phyloP scores from a whole-genome alignment of 2,888 invertebrate genomes.

The Apantesis nais region DNA sequence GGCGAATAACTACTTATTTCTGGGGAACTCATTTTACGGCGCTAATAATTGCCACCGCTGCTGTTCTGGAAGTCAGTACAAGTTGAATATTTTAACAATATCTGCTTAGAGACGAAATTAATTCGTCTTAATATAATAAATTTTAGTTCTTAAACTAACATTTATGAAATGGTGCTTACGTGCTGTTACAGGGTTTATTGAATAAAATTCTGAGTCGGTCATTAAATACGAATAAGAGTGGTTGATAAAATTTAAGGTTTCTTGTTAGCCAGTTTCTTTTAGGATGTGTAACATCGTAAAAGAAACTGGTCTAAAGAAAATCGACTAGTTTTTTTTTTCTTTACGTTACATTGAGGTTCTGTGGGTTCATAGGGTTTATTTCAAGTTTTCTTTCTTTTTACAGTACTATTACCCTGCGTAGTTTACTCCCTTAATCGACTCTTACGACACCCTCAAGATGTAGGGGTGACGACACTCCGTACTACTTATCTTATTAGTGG shows the following conservation, averaged over 20 bases:
- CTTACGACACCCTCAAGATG: too few relatives aligned
- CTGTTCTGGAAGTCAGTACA: not conserved
- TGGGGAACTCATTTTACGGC: not conserved
- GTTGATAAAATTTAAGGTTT: not conserved
- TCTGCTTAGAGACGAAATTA: not conserved
- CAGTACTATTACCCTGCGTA: too few relatives aligned
- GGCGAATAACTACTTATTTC: not conserved
- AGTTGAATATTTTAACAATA: not conserved
- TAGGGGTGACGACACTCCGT: too few relatives aligned
- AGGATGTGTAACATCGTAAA: not conserved
- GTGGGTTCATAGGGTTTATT: too few relatives aligned
- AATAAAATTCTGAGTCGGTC: not conserved
- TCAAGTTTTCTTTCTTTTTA: too few relatives aligned
- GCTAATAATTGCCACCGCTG: not conserved
- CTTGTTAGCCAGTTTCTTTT: too few relatives aligned
- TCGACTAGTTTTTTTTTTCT: too few relatives aligned
- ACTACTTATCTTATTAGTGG: too few relatives aligned
- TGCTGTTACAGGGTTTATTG: not conserved
- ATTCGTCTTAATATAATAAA: not conserved
- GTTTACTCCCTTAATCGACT: too few relatives aligned
- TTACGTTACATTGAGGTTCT: too few relatives aligned
- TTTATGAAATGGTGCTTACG: not conserved
- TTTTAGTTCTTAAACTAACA: not conserved
- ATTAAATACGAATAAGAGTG: not conserved
- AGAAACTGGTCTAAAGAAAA: not conserved